phyloP scores from a whole-genome alignment of 2,797 vertebrate species.

The Sciaenops ocellatus region DNA sequence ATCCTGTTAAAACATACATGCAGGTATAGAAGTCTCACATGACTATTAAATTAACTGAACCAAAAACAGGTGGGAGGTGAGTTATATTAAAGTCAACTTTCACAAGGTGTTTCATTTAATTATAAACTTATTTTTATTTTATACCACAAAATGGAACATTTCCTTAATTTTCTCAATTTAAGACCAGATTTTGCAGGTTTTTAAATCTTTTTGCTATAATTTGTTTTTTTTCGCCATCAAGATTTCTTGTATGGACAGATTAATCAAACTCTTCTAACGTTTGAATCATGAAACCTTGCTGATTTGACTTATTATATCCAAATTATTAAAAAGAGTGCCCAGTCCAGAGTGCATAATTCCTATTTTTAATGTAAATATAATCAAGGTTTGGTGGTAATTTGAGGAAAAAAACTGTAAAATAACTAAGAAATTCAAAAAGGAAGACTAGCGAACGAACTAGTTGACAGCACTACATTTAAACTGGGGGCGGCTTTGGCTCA shows the following conservation, averaged over 20 bases:
- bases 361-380: not conserved
- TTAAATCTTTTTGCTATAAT: not conserved
- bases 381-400: not conserved
- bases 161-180: too few species aligned
- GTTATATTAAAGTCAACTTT: not conserved
- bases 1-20: conserved; percentile 3
- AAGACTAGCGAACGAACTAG: not conserved
- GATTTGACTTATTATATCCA: not conserved
- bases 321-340: not conserved
- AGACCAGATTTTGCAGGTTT: not conserved
- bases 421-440: too few species aligned
- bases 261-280: too few species aligned
- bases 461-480: not conserved
- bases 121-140: not conserved
- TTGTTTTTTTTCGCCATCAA: too few species aligned
- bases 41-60: conserved; percentile 1
- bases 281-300: not conserved
- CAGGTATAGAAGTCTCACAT: conserved; percentile 5
- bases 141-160: too few species aligned
- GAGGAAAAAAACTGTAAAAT: not conserved
- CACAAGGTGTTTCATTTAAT: not conserved
- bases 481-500: too few species aligned
- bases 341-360: not conserved
- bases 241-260: too few species aligned
- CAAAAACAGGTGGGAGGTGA: not conserved